Base-by-base conservation (phyloP, 1,140 invertebrate species). In the Musca domestica region DNA sequence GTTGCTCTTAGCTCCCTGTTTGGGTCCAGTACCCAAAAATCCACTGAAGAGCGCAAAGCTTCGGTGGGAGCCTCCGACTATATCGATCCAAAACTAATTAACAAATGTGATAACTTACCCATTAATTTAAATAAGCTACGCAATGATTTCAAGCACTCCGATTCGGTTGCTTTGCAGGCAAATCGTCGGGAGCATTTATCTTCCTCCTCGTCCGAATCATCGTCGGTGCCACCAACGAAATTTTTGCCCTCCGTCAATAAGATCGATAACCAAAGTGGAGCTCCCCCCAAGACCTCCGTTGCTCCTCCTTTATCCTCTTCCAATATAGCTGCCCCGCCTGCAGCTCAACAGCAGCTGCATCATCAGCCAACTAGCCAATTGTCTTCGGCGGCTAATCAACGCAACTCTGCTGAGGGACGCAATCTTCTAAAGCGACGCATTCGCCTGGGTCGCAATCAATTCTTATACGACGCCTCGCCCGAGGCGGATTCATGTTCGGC, bases 31-130 rank as follows among this genome's bases (percentile, higher is more conserved):
- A 66, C 22, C 20, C 22, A 54, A 10, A 61, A 41, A 19, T 1
- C 27, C 2, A 34, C 27, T 19, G n/a, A 68, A 41, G 71, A 71
- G n/a, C 56, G 25, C 5, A 69, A 71, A 54, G 41, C n/a, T 10
- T 67, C 65, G 2, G n/a, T 48, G 9, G 47, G 64, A 22, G n/a
- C n/a, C 12, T 66, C 61, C 22, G 76, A 80, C 2, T 80, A 70
- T 51, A 81, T 81, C 27, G 80, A 81, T 66, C 77, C 79, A 2
- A 80, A 81, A 61, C 64, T 82, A 14, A 82, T 82, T 27, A 82
- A 82, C 64, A 70, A 71, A 47, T 82, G 76, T 71, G 80, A 82
- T 71, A 82, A 82, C 73, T 70, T 82, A 14, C 70, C 78, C 47
- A 67, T 82, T 9, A 72, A 67, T 23, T 74, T 77, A 7, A 72